Evolutionary conservation across 2,113 vertebrate species (phyloP).

Genomic region (Litocranius walleri): DNA sequence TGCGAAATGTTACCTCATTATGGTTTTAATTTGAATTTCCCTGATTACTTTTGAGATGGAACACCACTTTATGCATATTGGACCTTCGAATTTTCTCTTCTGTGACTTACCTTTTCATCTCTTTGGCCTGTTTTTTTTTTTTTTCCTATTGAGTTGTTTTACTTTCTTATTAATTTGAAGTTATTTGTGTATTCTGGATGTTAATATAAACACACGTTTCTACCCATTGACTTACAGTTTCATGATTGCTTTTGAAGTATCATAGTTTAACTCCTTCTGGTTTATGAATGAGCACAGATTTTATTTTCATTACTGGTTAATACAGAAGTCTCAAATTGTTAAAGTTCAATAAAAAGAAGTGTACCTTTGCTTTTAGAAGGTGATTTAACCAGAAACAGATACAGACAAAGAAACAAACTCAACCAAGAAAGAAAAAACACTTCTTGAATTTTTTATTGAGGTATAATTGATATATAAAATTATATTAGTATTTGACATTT

Average conservation of each 20-base stretch:
- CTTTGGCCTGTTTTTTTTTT: background rate
- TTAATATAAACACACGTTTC: background rate
- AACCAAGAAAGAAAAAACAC: background rate
- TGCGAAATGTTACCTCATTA: constrained; percentile 35
- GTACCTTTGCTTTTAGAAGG: background rate
- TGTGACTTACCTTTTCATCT: background rate
- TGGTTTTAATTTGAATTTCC: constrained; percentile 38
- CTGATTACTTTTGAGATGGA: constrained; percentile 37
- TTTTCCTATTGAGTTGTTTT: background rate
- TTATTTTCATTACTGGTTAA: background rate
- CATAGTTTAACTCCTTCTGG: background rate
- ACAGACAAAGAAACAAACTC: background rate
- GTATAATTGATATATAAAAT: background rate
- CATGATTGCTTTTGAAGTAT: background rate
- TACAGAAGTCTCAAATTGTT: background rate
- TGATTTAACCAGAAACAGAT: background rate
- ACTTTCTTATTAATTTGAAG: background rate
- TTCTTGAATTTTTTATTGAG: too few species aligned
- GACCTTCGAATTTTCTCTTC: background rate
- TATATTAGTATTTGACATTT: background rate
- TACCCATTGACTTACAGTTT: background rate
- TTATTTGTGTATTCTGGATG: background rate
- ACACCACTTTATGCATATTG: background rate
- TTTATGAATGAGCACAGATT: background rate
- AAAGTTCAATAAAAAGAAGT: background rate